Conservation (phyloP, 2,797 vertebrate species). For the Glyptemys insculpta region DNA sequence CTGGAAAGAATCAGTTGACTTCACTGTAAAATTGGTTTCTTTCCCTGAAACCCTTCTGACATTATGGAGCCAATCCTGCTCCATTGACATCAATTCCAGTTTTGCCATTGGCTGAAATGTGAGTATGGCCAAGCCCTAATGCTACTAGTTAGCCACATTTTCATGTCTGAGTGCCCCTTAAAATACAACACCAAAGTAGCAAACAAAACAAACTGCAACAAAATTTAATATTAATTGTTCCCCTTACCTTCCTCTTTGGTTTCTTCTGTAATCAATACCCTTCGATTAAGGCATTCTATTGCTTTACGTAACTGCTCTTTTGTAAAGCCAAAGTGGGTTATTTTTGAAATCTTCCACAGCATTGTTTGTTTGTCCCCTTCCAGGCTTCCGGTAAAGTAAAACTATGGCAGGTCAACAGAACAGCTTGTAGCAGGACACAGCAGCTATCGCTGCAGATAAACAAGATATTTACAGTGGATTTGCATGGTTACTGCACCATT, state of each 20-base stretch:
- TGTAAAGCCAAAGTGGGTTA: neutral
- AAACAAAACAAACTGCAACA: neutral
- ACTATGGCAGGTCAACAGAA: slow-evolving; percentile 14
- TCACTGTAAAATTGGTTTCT: neutral
- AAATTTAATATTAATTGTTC: neutral
- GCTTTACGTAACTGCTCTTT: neutral
- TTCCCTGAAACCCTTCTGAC: neutral
- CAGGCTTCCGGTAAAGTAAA: neutral
- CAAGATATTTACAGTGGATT: slow-evolving; percentile 47
- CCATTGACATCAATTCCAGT: neutral
- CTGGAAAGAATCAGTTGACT: neutral
- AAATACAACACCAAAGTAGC: neutral
- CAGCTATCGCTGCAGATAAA: slow-evolving; percentile 33
- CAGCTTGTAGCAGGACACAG: slow-evolving; percentile 50
- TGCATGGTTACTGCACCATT: neutral
- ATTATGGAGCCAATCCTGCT: neutral
- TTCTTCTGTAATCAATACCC: neutral
- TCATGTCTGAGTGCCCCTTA: neutral
- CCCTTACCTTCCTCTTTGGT: neutral
- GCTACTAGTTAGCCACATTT: neutral
- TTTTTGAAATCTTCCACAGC: slow-evolving; percentile 5
- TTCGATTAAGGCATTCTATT: neutral
- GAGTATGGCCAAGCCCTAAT: neutral
- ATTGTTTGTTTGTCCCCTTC: neutral
- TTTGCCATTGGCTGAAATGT: neutral